Percentiles rank a stretch among this genome's conserved stretches.
phyloP scores from a whole-genome alignment of 1,140 invertebrate species.

The Spodoptera litura region DNA sequence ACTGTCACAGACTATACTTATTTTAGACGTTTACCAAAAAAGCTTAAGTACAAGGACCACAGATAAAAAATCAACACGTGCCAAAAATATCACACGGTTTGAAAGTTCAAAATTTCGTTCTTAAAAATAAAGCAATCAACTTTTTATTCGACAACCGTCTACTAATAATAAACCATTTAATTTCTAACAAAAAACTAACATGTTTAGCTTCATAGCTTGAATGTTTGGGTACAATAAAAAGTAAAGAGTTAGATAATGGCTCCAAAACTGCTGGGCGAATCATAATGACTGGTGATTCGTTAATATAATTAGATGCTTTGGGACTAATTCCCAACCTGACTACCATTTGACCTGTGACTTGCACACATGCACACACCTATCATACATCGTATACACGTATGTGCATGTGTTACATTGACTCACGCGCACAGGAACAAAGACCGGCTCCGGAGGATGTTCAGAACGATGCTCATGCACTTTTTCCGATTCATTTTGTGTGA shows the following conservation, averaged over 20 bases:
- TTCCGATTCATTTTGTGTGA: background rate
- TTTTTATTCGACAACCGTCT: background rate
- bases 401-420: slow-evolving; percentile 8
- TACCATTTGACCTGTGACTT: slow-evolving; percentile 64
- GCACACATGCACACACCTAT: slow-evolving; percentile 47
- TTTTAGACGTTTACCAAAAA: background rate
- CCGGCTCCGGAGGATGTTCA: background rate
- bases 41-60: background rate
- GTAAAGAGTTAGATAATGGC: background rate
- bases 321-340: slow-evolving; percentile 57
- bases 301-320: slow-evolving; percentile 24
- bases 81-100: background rate
- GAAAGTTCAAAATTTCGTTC: too few relatives aligned
- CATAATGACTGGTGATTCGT: background rate
- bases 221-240: background rate
- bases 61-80: background rate
- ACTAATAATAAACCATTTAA: background rate
- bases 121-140: slow-evolving; percentile 4
- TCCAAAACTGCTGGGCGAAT: background rate
- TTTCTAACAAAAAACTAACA: slow-evolving; percentile 4
- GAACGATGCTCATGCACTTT: background rate
- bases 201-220: too few relatives aligned
- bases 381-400: background rate
- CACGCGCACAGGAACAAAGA: slow-evolving; percentile 15
- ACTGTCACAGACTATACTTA: background rate